Evolutionary conservation across 2,113 vertebrate genomes (phyloP).

Genomic region (Penelope pileata): DNA sequence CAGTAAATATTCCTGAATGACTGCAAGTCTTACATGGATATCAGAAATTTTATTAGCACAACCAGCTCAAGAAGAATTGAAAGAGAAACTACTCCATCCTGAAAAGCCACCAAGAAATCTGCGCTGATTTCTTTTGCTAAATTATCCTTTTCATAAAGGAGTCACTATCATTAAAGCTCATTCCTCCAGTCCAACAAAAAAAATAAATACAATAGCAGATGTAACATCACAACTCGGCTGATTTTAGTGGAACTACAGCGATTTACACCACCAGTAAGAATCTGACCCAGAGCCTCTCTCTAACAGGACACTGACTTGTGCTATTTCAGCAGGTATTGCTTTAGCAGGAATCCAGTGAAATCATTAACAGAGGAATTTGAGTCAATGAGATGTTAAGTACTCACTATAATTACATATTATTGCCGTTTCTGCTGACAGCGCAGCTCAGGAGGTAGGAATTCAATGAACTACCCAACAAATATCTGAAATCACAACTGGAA

Average conservation of each 20-base stretch:
- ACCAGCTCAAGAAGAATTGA: neutral
- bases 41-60: neutral
- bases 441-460: conserved; percentile 44
- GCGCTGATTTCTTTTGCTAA: neutral
- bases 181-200: neutral
- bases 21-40: neutral
- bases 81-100: neutral
- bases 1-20: conserved; percentile 31
- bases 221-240: neutral
- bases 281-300: neutral
- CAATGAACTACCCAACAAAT: conserved; percentile 52
- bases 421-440: conserved; percentile 57
- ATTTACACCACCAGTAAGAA: neutral
- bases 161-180: neutral
- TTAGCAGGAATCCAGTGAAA: conserved; percentile 61
- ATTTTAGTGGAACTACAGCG: neutral
- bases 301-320: neutral
- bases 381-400: conserved; percentile 66
- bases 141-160: neutral
- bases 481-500: conserved; percentile 37
- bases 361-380: conserved; percentile 71
- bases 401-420: conserved; percentile 68
- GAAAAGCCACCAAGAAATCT: neutral
- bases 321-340: conserved; percentile 57
- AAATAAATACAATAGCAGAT: neutral